Percentiles rank a stretch among this genome's conserved stretches.
These are phyloP conservation scores for Drosophila lini DNA, from an alignment of 1,140 invertebrate genomes.

Conservation along the genomic window DNA sequence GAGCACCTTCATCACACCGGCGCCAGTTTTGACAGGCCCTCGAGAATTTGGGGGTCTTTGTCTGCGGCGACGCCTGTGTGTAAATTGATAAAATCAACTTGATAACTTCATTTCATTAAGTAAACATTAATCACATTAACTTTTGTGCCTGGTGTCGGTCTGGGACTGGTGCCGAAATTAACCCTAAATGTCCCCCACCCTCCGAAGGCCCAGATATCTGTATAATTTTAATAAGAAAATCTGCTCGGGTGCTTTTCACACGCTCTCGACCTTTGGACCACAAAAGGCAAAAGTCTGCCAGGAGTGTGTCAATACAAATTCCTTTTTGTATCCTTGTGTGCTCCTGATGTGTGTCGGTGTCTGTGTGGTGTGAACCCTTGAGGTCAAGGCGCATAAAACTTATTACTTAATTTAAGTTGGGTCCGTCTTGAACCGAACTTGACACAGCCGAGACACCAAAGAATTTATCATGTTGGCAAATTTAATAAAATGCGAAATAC, in stretches of 20 bases:
- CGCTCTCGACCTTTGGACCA: conserved; percentile 62
- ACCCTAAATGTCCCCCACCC: conserved; percentile 54
- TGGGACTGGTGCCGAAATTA: conserved; percentile 64
- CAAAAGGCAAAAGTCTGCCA: conserved; percentile 71
- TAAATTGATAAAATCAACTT: conserved; percentile 83
- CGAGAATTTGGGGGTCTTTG: conserved; percentile 49
- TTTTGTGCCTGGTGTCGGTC: conserved; percentile 56
- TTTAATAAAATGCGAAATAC: conserved; percentile 77
- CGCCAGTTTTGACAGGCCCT: conserved; percentile 63
- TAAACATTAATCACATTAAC: conserved; percentile 83
- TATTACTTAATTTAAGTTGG: conserved; percentile 81
- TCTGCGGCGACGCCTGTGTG: conserved; percentile 60
- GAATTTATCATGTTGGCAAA: conserved; percentile 79
- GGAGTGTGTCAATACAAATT: conserved; percentile 72
- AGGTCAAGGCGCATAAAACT: conserved; percentile 78
- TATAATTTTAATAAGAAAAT: conserved; percentile 78
- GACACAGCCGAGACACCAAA: conserved; percentile 38
- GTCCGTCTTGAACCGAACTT: conserved; percentile 26
- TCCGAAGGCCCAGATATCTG: conserved; percentile 18
- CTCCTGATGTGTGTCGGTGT: conserved; percentile 6
- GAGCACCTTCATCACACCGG: conserved; percentile 68
- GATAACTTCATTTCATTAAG: conserved; percentile 83
- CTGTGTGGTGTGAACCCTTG: conserved; percentile 54
- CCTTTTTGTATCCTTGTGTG: conserved; percentile 19
- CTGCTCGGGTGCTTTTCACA: conserved; percentile 45